phyloP scores from a whole-genome alignment of 2,113 vertebrate genomes.

The Lophochroa leadbeateri region DNA sequence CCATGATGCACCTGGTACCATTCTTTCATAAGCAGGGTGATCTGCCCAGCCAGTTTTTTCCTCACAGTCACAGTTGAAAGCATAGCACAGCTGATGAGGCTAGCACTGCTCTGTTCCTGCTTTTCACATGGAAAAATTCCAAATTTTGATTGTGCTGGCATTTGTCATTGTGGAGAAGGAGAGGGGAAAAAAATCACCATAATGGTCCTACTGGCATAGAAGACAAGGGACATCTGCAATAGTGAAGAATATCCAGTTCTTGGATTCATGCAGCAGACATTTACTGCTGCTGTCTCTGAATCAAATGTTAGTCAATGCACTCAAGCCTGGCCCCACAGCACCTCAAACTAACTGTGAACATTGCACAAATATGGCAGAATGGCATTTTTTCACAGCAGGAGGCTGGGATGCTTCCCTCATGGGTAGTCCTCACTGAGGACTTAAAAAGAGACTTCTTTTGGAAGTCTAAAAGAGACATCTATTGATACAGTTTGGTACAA shows the following conservation, averaged over 20 bases:
- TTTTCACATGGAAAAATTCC: constrained; percentile 19
- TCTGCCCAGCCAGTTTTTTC: background rate
- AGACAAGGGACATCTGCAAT: background rate
- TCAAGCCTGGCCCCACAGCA: background rate
- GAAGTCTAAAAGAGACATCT: background rate
- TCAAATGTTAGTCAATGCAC: background rate
- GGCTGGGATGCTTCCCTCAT: background rate
- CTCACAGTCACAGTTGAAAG: background rate
- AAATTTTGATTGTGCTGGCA: background rate
- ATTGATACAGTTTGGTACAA: background rate
- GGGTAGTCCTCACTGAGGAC: background rate
- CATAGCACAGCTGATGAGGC: background rate
- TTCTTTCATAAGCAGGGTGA: background rate
- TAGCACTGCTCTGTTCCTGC: background rate
- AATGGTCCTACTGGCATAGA: background rate
- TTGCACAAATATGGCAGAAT: background rate
- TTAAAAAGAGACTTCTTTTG: background rate
- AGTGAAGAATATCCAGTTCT: background rate
- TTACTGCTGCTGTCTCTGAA: background rate
- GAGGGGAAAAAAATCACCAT: background rate
- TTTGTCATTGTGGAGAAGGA: background rate
- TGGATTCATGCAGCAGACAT: background rate
- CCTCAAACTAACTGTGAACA: background rate
- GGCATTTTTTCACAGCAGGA: background rate
- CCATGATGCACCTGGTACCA: background rate